Base-by-base conservation (phyloP, 2,797 vertebrate genomes). In the Smutsia gigantea region DNA sequence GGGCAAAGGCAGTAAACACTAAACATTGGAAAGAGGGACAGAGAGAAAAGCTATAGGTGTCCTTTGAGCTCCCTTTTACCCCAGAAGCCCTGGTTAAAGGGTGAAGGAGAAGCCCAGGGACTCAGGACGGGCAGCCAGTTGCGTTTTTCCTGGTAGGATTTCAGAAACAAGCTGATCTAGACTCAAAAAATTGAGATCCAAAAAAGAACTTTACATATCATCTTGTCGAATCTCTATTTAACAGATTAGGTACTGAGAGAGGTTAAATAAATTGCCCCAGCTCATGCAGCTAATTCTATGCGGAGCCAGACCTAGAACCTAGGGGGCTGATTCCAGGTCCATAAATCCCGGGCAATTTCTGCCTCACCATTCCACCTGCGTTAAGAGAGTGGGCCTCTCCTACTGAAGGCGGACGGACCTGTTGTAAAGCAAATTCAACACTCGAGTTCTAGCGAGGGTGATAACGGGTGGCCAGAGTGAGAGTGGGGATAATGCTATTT, bases 151-250 rank as follows among this genome's bases (percentile, higher is more conserved):
- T 79, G n/a, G 13, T 6, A 37, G 55, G 21, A 37, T 27, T 89
- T 75, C 71, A 92, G 64, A 95, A 84, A 68, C 64, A 37, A 87
- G 42, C 27, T 13, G 13, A 77, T 59, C 21, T 68, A 59, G 14
- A 51, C 17, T 75, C 4, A 61, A 78, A 88, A 89, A n/a, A 4
- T 1, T 84, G 53, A 74, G 14, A 69, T 87, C n/a, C 7, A 2
- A n/a, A 79, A 89, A 79, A 14, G 57, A 81, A 77, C 10, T 42
- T 90, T 27, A 57, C 39, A 12, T 37, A 34, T 19, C 77, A 53
- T 63, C 63, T 66, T 55, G 42, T 72, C n/a, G 51, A 79, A 10
- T 55, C 10, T 39, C 53, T 81, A 21, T 39, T n/a, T 59, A 61
- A 46, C 68, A 72, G 39, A 66, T 6, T 10, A 87, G 25, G 34